Evolutionary conservation across 2,113 vertebrate species (phyloP).

Genomic region (Marcusenius ussheri): DNA sequence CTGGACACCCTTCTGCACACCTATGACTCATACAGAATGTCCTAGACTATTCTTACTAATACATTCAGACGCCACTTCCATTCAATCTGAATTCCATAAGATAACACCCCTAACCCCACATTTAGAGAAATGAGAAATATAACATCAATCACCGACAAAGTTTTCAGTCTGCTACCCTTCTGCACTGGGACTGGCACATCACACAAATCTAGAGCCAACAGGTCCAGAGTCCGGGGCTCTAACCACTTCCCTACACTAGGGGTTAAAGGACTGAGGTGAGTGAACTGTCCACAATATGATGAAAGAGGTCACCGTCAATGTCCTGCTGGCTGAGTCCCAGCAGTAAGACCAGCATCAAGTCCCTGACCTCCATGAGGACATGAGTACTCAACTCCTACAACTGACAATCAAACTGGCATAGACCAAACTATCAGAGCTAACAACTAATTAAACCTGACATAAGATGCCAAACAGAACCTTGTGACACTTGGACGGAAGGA

Average conservation of each 20-base stretch:
- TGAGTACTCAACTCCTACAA: neutral
- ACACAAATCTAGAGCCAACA: neutral
- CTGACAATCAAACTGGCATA: neutral
- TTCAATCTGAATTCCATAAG: neutral
- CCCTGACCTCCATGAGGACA: constrained; percentile 10
- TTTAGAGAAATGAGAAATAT: neutral
- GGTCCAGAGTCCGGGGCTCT: neutral
- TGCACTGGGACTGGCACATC: neutral
- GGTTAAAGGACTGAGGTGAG: neutral
- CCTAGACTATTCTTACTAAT: neutral
- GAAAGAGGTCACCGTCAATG: neutral
- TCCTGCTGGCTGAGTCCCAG: constrained; percentile 17
- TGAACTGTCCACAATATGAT: constrained; percentile 1
- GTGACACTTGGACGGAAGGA: neutral
- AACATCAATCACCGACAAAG: neutral
- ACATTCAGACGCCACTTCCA: neutral
- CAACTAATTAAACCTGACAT: neutral
- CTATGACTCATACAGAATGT: neutral
- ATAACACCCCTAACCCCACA: neutral
- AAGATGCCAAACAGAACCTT: neutral
- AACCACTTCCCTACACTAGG: neutral
- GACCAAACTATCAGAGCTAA: neutral
- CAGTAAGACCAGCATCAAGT: neutral
- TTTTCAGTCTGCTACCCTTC: neutral
- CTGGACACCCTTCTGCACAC: neutral